These are phyloP conservation scores for Cacoxenus indagator DNA, from an alignment of 2,888 invertebrate genomes.

Conservation along the genomic window DNA sequence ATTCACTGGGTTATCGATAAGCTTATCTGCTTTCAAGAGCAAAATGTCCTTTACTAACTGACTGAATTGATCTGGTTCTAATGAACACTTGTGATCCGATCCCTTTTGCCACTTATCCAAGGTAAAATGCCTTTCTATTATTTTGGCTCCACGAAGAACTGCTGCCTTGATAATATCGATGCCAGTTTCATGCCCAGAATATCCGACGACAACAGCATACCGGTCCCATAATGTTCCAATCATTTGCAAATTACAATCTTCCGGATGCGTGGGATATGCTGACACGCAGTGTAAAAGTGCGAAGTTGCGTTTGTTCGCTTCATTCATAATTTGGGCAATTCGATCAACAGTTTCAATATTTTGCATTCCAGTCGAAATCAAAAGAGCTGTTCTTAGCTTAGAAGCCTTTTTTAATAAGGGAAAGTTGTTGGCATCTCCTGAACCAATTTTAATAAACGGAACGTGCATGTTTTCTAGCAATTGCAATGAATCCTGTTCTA, in stretches of 20 bases:
- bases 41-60: constrained; percentile 76
- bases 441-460: constrained; percentile 88
- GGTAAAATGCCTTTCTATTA: constrained; percentile 86
- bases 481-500: constrained; percentile 73
- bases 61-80: constrained; percentile 78
- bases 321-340: constrained; percentile 71
- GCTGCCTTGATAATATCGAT: constrained; percentile 78
- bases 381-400: constrained; percentile 75
- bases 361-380: constrained; percentile 88
- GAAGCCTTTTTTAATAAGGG: constrained; percentile 79
- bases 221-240: constrained; percentile 76
- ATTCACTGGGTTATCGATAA: not conserved
- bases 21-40: constrained; percentile 64
- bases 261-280: constrained; percentile 80
- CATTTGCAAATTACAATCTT: constrained; percentile 78
- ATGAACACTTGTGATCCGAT: constrained; percentile 83
- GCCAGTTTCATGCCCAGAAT: constrained; percentile 86
- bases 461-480: constrained; percentile 77
- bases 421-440: constrained; percentile 86
- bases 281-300: constrained; percentile 84
- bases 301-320: constrained; percentile 72
- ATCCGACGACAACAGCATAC: constrained; percentile 82
- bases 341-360: constrained; percentile 76
- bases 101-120: constrained; percentile 82
- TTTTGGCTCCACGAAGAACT: constrained; percentile 81